phyloP scores from a whole-genome alignment of 2,888 invertebrate species.

The Octonoba sinensis region DNA sequence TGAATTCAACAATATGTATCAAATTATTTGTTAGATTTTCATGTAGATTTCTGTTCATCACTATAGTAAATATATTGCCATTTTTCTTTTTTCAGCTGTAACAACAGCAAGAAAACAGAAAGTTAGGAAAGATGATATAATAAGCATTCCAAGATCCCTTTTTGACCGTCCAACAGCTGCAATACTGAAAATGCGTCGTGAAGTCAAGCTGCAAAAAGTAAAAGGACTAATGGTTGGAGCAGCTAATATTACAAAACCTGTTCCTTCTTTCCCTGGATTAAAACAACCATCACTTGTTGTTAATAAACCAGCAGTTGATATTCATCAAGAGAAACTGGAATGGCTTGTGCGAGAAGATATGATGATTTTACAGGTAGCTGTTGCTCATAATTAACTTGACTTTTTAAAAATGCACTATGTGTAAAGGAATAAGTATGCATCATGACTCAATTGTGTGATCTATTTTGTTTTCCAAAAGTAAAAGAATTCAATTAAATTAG shows the following conservation, averaged over 20 bases:
- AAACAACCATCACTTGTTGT: constrained; percentile 49
- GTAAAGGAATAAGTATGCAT: too few relatives aligned
- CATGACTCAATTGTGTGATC: not conserved
- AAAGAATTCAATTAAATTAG: not conserved
- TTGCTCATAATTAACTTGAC: too few relatives aligned
- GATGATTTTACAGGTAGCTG: constrained; percentile 74
- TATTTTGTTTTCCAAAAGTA: not conserved
- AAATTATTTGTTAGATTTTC: too few relatives aligned
- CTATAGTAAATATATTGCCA: too few relatives aligned
- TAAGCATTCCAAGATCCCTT: constrained; percentile 83
- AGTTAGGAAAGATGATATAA: constrained; percentile 80
- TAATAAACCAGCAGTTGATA: constrained; percentile 59
- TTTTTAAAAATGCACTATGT: too few relatives aligned
- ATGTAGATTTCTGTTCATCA: too few relatives aligned
- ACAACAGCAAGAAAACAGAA: constrained; percentile 71
- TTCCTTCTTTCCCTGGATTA: constrained; percentile 31
- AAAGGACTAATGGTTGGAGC: constrained; percentile 66
- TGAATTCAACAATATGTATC: too few relatives aligned
- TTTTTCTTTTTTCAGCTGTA: constrained; percentile 2
- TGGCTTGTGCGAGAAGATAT: constrained; percentile 74
- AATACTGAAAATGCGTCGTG: constrained; percentile 81
- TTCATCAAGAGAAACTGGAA: constrained; percentile 59
- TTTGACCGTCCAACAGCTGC: constrained; percentile 85
- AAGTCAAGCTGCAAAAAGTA: constrained; percentile 82
- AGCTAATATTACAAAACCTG: constrained; percentile 12